Conservation (phyloP, 2,888 invertebrate species). For the Hypomecis atomaria region DNA sequence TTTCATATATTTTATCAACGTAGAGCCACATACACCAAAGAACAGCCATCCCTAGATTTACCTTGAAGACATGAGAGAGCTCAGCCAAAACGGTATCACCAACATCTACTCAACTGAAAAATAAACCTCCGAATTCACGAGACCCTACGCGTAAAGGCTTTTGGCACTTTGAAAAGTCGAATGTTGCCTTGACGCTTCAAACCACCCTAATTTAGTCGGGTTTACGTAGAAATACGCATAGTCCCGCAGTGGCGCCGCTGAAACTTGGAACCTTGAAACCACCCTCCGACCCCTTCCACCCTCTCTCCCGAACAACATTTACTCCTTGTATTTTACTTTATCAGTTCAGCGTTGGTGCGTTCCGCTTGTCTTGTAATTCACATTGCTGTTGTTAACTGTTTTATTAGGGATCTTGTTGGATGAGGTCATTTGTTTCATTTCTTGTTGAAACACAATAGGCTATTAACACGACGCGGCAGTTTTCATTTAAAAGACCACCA, state of each 20-base stretch:
- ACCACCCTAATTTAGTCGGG: constrained; percentile 51
- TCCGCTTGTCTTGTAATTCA: constrained; percentile 34
- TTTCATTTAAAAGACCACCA: not conserved
- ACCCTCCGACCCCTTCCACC: constrained; percentile 44
- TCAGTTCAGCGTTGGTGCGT: constrained; percentile 37
- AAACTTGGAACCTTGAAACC: constrained; percentile 64
- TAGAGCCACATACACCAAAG: no score
- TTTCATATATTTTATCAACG: no score
- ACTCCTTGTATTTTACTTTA: constrained; percentile 55
- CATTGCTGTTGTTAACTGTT: constrained; percentile 26
- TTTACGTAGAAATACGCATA: constrained; percentile 73
- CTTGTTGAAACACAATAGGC: constrained; percentile 6
- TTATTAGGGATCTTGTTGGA: constrained; percentile 17
- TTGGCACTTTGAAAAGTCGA: constrained; percentile 24
- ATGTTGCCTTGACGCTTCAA: constrained; percentile 33
- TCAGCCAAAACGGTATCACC: constrained; percentile 19
- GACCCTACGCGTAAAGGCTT: constrained; percentile 16
- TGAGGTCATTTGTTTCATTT: constrained; percentile 20
- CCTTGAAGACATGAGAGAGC: constrained; percentile 17
- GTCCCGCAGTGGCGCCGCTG: constrained; percentile 73
- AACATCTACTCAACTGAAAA: constrained; percentile 24
- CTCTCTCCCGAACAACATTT: constrained; percentile 55
- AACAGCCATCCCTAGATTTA: not conserved
- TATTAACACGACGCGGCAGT: not conserved
- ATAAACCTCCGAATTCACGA: constrained; percentile 19